A percentile compares a stretch with the other conserved stretches of the same genome.
phyloP scores from a whole-genome alignment of 2,888 invertebrate genomes.

The Pterostichus madidus region DNA sequence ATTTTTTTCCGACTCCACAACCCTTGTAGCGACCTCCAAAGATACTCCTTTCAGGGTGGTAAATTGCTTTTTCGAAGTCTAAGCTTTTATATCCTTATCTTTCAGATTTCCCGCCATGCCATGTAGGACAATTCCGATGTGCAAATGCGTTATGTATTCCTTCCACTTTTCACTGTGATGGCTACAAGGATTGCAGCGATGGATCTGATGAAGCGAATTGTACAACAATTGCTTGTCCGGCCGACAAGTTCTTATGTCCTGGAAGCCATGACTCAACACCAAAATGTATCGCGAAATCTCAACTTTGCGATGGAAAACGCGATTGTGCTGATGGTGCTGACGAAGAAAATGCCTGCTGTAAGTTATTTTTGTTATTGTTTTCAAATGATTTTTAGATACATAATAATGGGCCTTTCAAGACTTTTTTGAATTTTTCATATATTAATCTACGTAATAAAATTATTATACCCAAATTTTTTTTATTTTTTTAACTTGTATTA shows the following conservation, averaged over 20 bases:
- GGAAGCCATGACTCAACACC: constrained; percentile 86
- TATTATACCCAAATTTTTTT: too few relatives aligned
- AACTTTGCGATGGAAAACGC: constrained; percentile 93
- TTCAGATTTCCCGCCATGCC: constrained; percentile 93
- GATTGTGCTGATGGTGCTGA: constrained; percentile 96
- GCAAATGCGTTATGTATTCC: constrained; percentile 96
- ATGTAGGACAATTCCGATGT: constrained; percentile 94
- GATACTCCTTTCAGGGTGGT: too few relatives aligned
- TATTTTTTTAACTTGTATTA: too few relatives aligned
- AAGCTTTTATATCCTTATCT: not conserved
- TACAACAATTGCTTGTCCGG: constrained; percentile 91
- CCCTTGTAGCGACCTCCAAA: too few relatives aligned
- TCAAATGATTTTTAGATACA: too few relatives aligned
- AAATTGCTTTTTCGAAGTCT: too few relatives aligned
- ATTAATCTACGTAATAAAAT: too few relatives aligned
- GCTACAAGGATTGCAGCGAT: constrained; percentile 94
- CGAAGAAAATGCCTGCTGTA: constrained; percentile 93
- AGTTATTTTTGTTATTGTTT: constrained; percentile 76
- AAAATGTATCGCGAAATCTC: constrained; percentile 92
- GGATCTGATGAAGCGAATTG: constrained; percentile 94
- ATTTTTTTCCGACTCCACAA: too few relatives aligned
- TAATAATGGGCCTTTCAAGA: too few relatives aligned
- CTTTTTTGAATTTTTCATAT: too few relatives aligned
- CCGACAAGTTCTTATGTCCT: constrained; percentile 94
- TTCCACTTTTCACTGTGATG: constrained; percentile 89